Evolutionary conservation across 2,113 vertebrate species (phyloP).

Genomic region (Orthochromis malagaraziensis): DNA sequence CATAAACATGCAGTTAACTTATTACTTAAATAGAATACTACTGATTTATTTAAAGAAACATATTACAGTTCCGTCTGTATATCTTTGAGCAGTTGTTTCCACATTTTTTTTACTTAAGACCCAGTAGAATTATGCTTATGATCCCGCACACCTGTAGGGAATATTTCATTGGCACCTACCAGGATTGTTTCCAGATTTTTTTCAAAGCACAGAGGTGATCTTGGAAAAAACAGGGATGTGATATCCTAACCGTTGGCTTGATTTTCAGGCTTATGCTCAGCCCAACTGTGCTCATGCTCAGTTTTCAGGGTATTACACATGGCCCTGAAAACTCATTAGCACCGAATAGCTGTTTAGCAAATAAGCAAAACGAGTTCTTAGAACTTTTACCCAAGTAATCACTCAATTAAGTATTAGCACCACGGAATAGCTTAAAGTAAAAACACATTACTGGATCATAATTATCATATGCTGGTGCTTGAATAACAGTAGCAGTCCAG

Average conservation of each 20-base stretch:
- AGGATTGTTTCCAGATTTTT: background rate
- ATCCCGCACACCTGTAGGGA: background rate
- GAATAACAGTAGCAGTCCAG: background rate
- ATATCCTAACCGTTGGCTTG: rapidly evolving
- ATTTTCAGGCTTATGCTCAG: background rate
- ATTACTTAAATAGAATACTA: background rate
- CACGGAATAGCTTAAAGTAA: background rate
- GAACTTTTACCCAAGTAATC: background rate
- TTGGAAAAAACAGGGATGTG: background rate
- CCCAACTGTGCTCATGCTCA: rapidly evolving
- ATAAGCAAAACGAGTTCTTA: background rate
- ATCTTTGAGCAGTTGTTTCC: background rate
- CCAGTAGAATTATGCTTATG: background rate
- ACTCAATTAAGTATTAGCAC: rapidly evolving
- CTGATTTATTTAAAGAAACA: background rate
- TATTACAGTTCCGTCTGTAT: background rate
- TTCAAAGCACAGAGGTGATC: background rate
- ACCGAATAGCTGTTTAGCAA: background rate
- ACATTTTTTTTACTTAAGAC: rapidly evolving
- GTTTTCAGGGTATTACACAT: background rate
- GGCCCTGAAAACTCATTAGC: background rate
- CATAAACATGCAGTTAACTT: background rate
- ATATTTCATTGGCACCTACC: background rate
- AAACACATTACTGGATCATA: rapidly evolving
- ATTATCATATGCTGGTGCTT: background rate